phyloP scores from a whole-genome alignment of 2,113 vertebrate species.

The Leuciscus idus region DNA sequence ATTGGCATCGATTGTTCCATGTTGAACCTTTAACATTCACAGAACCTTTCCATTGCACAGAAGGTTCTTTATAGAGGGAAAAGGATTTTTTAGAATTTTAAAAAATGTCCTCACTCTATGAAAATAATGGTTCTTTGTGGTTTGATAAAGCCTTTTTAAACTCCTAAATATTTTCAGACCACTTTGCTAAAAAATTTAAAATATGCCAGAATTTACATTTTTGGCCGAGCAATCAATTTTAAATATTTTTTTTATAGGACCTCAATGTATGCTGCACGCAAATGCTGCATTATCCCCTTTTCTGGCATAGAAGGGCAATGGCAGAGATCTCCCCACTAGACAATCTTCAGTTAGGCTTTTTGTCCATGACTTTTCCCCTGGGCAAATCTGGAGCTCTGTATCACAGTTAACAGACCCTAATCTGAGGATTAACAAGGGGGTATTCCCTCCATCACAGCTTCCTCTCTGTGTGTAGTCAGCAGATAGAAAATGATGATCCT shows the following conservation, averaged over 20 bases:
- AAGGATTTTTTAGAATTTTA: too few relatives aligned
- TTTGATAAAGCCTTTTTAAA: background rate
- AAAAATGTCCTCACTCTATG: too few relatives aligned
- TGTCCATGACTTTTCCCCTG: conserved; percentile 34
- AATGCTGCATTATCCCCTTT: background rate
- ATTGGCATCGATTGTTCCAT: too few relatives aligned
- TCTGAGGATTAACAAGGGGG: conserved; percentile 61
- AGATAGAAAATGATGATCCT: conserved; percentile 21
- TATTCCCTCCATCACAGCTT: conserved; percentile 32
- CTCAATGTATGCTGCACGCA: background rate
- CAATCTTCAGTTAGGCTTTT: conserved; percentile 35
- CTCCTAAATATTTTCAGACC: background rate
- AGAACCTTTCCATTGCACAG: too few relatives aligned
- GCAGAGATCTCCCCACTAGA: conserved; percentile 53
- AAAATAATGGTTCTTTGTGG: too few relatives aligned
- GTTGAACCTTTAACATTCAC: too few relatives aligned
- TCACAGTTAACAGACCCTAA: conserved; percentile 57
- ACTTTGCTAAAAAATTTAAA: background rate
- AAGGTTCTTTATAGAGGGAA: too few relatives aligned
- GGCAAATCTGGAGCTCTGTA: conserved; percentile 50
- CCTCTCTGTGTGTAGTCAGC: conserved; percentile 28
- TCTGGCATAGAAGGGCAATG: conserved; percentile 9
- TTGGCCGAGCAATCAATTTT: background rate
- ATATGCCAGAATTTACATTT: background rate
- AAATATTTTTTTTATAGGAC: background rate